A percentile compares a stretch with the other conserved stretches of the same genome.
Evolutionary conservation across 2,888 invertebrate species (phyloP).

Genomic region (Ceriagrion tenellum): DNA sequence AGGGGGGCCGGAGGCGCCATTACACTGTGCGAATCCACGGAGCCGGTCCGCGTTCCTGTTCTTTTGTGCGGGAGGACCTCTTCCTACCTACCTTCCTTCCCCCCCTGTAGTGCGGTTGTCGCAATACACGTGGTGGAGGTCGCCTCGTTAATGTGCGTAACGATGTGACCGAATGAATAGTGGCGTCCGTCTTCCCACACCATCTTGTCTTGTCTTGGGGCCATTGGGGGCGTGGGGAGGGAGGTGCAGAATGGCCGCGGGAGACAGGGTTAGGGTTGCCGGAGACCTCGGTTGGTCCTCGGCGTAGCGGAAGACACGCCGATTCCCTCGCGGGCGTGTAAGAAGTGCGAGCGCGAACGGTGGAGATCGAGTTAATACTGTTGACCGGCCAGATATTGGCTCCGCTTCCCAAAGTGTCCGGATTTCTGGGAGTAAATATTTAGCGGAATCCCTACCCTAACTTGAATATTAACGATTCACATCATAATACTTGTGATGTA

Average conservation of each 20-base stretch:
- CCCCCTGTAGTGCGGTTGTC: not conserved
- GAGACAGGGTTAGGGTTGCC: not conserved
- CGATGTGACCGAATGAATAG: not conserved
- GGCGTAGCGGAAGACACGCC: too few species aligned
- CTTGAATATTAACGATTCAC: too few species aligned
- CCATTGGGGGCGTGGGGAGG: not conserved
- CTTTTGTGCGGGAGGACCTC: not conserved
- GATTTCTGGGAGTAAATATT: too few species aligned
- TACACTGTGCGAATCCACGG: not conserved
- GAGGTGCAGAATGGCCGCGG: not conserved
- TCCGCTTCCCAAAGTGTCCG: too few species aligned
- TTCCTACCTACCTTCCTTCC: not conserved
- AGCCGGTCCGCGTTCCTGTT: not conserved
- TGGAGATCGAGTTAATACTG: too few species aligned
- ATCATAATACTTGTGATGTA: too few species aligned
- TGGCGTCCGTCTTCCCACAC: not conserved
- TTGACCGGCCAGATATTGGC: too few species aligned
- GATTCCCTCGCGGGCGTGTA: too few species aligned
- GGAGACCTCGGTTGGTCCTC: not conserved
- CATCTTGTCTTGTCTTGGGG: not conserved
- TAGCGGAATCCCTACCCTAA: too few species aligned
- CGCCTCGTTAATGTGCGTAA: constrained; percentile 39
- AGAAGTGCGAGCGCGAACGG: too few species aligned
- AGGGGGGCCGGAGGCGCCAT: not conserved
- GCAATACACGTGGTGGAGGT: not conserved